Evolutionary conservation across 2,888 invertebrate genomes (phyloP).

Genomic region (Microplitis deprimator): DNA sequence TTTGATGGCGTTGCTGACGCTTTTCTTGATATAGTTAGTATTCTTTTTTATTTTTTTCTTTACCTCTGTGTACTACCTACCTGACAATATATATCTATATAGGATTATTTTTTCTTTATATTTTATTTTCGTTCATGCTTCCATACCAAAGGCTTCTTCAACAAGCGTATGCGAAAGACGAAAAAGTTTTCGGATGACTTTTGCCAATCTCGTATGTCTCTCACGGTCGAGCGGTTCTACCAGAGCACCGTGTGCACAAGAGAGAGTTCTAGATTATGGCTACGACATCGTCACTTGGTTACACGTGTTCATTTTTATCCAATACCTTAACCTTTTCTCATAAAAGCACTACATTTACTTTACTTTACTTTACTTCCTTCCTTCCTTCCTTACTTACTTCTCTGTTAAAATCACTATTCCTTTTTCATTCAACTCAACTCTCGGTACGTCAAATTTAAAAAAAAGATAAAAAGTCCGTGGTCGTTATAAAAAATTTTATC

Average conservation of each 20-base stretch:
- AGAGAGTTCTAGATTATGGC: slow-evolving; percentile 29
- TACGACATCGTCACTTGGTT: slow-evolving; percentile 31
- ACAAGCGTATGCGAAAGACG: slow-evolving; percentile 29
- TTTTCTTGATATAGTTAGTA: neutral
- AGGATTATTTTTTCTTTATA: slow-evolving; percentile 3
- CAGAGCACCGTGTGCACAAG: neutral
- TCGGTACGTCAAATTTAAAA: neutral
- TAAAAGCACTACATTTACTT: slow-evolving; percentile 27
- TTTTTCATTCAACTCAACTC: neutral
- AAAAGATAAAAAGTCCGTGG: slow-evolving; percentile 26
- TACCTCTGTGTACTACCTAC: neutral
- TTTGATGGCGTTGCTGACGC: neutral
- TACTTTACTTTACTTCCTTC: slow-evolving; percentile 4
- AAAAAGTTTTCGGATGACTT: slow-evolving; percentile 37
- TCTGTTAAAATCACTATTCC: neutral
- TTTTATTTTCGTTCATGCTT: slow-evolving; percentile 6
- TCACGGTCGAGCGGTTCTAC: slow-evolving; percentile 9
- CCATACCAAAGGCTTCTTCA: neutral
- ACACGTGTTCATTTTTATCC: slow-evolving; percentile 39
- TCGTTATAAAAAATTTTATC: slow-evolving; percentile 6
- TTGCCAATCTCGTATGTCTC: slow-evolving; percentile 38
- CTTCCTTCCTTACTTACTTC: slow-evolving; percentile 9
- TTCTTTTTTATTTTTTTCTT: slow-evolving; percentile 15
- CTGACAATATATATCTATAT: neutral
- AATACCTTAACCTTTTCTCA: neutral